phyloP scores from a whole-genome alignment of 2,797 vertebrate species.

The Cirrhinus molitorella region DNA sequence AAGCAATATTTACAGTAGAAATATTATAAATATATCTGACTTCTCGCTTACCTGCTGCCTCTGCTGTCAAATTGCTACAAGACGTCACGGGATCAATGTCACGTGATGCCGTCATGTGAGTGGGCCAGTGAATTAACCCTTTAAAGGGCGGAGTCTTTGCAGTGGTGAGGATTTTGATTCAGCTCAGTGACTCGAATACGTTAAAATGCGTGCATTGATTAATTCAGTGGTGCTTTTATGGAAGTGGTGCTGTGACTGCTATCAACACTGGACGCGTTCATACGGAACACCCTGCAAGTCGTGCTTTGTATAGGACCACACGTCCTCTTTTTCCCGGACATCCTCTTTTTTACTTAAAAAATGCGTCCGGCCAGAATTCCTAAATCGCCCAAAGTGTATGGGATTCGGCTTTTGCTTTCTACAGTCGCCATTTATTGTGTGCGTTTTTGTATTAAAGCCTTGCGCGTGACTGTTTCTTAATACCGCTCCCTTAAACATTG shows the following conservation, averaged over 20 bases:
- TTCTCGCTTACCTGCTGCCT: slow-evolving; percentile 66
- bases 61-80: slow-evolving; percentile 72
- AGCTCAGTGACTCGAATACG: background rate
- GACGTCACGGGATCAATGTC: slow-evolving; percentile 68
- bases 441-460: too few relatives aligned
- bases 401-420: too few relatives aligned
- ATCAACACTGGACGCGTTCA: background rate
- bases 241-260: background rate
- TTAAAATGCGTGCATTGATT: background rate
- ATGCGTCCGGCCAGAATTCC: too few relatives aligned
- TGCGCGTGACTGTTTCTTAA: too few relatives aligned
- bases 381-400: too few relatives aligned
- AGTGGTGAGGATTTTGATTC: background rate
- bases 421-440: too few relatives aligned
- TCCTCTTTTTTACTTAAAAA: too few relatives aligned
- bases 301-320: too few relatives aligned
- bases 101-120: slow-evolving; percentile 76
- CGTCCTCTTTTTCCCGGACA: too few relatives aligned
- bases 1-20: background rate
- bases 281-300: background rate
- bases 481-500: too few relatives aligned
- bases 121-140: slow-evolving; percentile 9
- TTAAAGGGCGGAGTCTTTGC: background rate
- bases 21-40: background rate
- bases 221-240: background rate